phyloP scores from a whole-genome alignment of 1,140 invertebrate species.

The Mesaphorura yosii region DNA sequence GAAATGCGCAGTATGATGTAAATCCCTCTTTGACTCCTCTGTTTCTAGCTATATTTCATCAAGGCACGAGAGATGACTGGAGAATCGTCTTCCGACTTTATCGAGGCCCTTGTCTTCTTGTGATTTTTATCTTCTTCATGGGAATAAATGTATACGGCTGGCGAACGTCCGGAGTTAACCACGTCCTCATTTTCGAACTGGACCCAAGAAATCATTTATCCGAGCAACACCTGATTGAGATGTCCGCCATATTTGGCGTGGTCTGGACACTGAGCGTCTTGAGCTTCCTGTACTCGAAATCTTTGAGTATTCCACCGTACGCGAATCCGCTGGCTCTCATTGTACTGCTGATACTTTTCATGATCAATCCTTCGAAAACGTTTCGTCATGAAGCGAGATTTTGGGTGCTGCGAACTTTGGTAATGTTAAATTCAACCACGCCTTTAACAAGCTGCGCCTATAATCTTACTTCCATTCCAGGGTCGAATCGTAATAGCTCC shows the following conservation, averaged over 20 bases:
- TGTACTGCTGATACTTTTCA: constrained; percentile 71
- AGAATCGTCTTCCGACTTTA: constrained; percentile 74
- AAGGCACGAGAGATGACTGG: constrained; percentile 48
- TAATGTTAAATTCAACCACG: not conserved
- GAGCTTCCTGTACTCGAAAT: constrained; percentile 67
- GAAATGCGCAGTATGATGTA: not conserved
- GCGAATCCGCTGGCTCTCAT: constrained; percentile 78
- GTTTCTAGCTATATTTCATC: not conserved
- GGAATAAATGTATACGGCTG: constrained; percentile 98
- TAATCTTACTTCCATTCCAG: constrained; percentile 43
- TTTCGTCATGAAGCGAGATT: constrained; percentile 80
- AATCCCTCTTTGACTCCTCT: constrained; percentile 5
- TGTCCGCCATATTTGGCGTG: constrained; percentile 87
- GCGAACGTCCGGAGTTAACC: constrained; percentile 95
- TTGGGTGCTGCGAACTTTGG: constrained; percentile 48
- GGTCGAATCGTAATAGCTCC: constrained; percentile 78
- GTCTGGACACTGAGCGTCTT: constrained; percentile 77
- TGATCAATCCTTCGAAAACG: constrained; percentile 87
- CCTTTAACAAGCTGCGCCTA: not conserved
- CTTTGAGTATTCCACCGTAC: constrained; percentile 79
- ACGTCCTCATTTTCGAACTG: constrained; percentile 96
- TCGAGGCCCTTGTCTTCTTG: constrained; percentile 79
- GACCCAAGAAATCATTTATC: constrained; percentile 93
- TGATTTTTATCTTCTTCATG: constrained; percentile 89
- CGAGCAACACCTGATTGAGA: constrained; percentile 92